Base-by-base conservation (phyloP, 2,113 vertebrate species). In the Abramis brama region DNA sequence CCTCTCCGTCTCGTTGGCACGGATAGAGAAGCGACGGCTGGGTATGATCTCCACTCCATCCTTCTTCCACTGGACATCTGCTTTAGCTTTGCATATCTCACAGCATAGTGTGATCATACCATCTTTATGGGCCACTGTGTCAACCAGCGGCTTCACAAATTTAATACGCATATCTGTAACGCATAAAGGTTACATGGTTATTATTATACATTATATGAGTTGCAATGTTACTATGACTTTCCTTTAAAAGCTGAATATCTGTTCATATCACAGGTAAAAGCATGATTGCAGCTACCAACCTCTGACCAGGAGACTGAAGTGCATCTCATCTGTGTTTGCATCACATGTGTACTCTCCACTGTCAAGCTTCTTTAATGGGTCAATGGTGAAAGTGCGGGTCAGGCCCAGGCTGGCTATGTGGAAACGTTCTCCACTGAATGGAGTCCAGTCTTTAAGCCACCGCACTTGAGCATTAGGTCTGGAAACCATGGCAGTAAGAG, bases 281-380 rank as follows among this genome's bases (percentile, higher is more conserved):
- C 23, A 1, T 39, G 6, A 60, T 25, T 80, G n/a, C 39, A 30
- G 59, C 10, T 73, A 73, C 76, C n/a, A 43, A 97, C 96, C 96
- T 96, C 95, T 96, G 13, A 97, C 96, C 0, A 81, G 89, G 71
- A 97, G 93, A 0, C 91, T 95, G 89, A 96, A 96, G 83, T 94
- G 91, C 71, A 96, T 91, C 87, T 96, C 93, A 15, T 97, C 96
- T 0, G 94, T 95, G 79, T 92, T 91, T 0, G 93, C 94, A 3
- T 97, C 95, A 0, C 96, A 97, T 21, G 94, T 95, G 91, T 97
- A 97, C 87, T 94, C 94, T 45, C 96, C 96, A 0, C 94, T 90
- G n/a, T 97, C 96, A 0, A 91, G 92, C 43, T 92, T 92, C 82
- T 95, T 94, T 0, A 89, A 78, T 52, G 94, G 95, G 43, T 94